Evolutionary conservation across 2,113 vertebrate genomes (phyloP).

Genomic region (Seriola dumerili): DNA sequence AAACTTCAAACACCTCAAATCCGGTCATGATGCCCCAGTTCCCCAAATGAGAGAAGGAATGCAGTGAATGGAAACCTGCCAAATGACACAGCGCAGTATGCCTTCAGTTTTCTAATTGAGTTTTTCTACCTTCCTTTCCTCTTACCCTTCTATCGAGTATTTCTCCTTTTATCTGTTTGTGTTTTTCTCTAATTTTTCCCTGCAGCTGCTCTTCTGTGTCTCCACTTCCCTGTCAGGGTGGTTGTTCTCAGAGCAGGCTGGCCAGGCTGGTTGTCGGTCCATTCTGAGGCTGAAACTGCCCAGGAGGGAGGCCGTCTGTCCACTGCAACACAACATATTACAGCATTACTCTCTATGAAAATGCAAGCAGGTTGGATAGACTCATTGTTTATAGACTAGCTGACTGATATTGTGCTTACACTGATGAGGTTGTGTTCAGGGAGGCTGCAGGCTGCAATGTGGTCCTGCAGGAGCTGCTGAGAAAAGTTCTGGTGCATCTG

Average conservation of each 20-base stretch:
- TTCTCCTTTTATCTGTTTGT: not conserved
- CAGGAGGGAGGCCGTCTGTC: conserved; percentile 91
- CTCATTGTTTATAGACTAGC: not conserved
- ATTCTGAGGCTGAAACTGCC: conserved; percentile 92
- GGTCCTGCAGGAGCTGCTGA: conserved; percentile 91
- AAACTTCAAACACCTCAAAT: not conserved
- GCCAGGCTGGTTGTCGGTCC: conserved; percentile 92
- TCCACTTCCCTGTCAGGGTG: not conserved
- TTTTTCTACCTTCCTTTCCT: conserved; percentile 4
- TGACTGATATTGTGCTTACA: conserved; percentile 71
- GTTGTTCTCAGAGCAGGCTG: conserved; percentile 84
- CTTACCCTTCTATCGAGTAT: not conserved
- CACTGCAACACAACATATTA: conserved; percentile 82
- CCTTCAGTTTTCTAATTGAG: conserved; percentile 12
- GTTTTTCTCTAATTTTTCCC: not conserved
- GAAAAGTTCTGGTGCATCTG: conserved; percentile 98
- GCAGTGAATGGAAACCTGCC: not conserved
- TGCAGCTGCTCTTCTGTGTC: not conserved
- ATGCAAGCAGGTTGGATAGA: conserved; percentile 4
- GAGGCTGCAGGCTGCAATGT: conserved; percentile 93
- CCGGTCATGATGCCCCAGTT: conserved; percentile 15
- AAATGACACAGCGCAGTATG: conserved; percentile 22
- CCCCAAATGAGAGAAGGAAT: conserved; percentile 25
- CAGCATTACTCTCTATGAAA: conserved; percentile 77
- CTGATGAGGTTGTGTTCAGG: conserved; percentile 94